Evolutionary conservation across 2,113 vertebrate genomes (phyloP).

Genomic region (Plecturocebus donacophilus): DNA sequence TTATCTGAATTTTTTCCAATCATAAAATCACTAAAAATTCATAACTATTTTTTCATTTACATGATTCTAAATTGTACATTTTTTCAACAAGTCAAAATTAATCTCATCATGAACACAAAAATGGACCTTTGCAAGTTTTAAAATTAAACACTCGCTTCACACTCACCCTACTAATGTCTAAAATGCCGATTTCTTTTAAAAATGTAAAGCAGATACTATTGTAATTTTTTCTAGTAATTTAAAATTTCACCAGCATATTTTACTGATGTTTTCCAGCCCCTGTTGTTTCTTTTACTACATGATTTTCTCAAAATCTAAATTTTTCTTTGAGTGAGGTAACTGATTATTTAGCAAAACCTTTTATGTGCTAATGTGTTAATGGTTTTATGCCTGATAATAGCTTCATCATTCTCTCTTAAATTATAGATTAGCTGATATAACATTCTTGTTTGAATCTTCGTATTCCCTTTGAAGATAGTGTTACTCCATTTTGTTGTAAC

Average conservation of each 20-base stretch:
- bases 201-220: background rate
- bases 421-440: background rate
- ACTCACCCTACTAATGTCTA: background rate
- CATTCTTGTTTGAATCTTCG: background rate
- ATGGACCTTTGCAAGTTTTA: background rate
- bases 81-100: background rate
- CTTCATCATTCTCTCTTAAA: background rate
- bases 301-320: background rate
- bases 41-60: background rate
- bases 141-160: background rate
- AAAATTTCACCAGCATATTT: background rate
- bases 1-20: background rate
- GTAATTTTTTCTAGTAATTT: background rate
- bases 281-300: background rate
- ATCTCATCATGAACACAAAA: background rate
- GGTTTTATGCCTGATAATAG: background rate
- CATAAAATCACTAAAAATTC: background rate
- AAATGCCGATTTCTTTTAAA: background rate
- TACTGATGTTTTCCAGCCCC: background rate
- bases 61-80: no score
- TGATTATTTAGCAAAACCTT: background rate
- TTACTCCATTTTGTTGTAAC: background rate
- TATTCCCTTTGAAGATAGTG: background rate
- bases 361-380: background rate
- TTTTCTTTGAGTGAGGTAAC: background rate